phyloP scores from a whole-genome alignment of 2,113 vertebrate species.

The Daphoenositta chrysoptera region DNA sequence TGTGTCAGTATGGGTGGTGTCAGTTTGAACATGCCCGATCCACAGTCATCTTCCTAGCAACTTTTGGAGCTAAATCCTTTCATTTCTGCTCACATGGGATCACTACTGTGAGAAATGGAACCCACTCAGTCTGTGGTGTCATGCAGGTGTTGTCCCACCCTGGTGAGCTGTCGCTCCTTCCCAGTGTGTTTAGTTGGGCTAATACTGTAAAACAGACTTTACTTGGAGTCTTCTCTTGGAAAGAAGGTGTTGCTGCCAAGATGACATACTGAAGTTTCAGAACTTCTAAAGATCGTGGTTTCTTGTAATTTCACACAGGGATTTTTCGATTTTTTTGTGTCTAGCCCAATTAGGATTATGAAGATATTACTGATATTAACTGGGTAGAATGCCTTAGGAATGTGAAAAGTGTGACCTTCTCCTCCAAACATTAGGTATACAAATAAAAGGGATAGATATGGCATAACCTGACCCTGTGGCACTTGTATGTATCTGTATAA shows the following conservation, averaged over 20 bases:
- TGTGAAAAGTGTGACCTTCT: background rate
- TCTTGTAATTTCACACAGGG: background rate
- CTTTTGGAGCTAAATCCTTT: background rate
- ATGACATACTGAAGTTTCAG: background rate
- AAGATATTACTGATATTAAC: background rate
- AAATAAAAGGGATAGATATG: background rate
- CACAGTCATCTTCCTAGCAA: background rate
- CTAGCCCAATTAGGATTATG: background rate
- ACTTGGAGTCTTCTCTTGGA: background rate
- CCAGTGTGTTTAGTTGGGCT: background rate
- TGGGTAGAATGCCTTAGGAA: background rate
- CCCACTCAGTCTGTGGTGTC: background rate
- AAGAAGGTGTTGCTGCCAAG: background rate
- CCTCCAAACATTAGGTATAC: background rate
- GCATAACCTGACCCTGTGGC: slow-evolving; percentile 43
- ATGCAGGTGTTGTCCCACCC: background rate
- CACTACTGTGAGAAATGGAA: rapidly evolving
- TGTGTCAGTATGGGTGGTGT: background rate
- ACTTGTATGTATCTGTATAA: slow-evolving; percentile 58
- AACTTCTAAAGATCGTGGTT: background rate
- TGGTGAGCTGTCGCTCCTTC: rapidly evolving
- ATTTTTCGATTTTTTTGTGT: background rate
- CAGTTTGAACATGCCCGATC: background rate
- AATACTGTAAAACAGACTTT: background rate
- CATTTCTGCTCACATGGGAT: background rate